Percentiles rank a stretch among this genome's conserved stretches.
Evolutionary conservation across 2,113 vertebrate species (phyloP).

Genomic region (Perca fluviatilis): DNA sequence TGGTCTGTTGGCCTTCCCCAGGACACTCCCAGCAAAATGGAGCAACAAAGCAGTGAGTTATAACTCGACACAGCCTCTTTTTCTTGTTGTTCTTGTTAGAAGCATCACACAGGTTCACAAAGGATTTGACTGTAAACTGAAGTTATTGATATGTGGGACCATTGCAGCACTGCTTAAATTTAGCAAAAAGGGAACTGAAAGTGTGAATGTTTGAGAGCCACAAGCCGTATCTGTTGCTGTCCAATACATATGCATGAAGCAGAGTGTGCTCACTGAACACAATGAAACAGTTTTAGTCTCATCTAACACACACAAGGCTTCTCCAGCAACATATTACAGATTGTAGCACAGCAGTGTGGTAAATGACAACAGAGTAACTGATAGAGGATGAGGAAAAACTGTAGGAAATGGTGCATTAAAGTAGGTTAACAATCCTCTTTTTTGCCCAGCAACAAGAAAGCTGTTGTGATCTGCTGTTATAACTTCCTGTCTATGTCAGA

Average conservation of each 20-base stretch:
- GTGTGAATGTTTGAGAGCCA: background rate
- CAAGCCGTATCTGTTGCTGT: background rate
- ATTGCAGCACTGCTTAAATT: conserved; percentile 14
- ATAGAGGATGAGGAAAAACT: too few species aligned
- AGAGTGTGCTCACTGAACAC: background rate
- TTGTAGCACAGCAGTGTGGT: background rate
- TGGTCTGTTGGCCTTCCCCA: conserved; percentile 87
- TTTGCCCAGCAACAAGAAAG: background rate
- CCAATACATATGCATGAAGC: background rate
- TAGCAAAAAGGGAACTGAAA: conserved; percentile 67
- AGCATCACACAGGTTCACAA: background rate
- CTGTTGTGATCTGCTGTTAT: background rate
- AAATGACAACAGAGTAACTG: background rate
- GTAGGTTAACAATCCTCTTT: background rate
- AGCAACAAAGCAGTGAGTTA: conserved; percentile 81
- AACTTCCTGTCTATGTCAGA: background rate
- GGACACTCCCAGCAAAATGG: conserved; percentile 79
- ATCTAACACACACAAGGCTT: too few species aligned
- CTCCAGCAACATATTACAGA: background rate
- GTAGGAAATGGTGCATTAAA: background rate
- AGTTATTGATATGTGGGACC: background rate
- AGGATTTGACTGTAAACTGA: background rate
- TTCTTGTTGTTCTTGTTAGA: background rate
- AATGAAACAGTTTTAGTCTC: background rate
- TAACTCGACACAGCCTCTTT: background rate